Base-by-base conservation (phyloP, 2,797 vertebrate species). In the Lateolabrax maculatus region DNA sequence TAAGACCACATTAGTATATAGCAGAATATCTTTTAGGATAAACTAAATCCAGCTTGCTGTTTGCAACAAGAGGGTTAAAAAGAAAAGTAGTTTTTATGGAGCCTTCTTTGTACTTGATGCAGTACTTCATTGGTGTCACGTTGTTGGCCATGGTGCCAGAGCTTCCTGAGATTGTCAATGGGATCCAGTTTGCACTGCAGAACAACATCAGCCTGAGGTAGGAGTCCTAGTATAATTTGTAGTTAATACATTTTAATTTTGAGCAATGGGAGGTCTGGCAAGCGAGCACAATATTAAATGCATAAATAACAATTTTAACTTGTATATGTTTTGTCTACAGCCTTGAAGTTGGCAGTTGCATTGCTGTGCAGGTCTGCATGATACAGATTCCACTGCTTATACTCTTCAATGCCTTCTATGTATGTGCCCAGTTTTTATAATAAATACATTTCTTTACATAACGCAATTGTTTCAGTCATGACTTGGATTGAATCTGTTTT, bases 281-380 rank as follows among this genome's bases (percentile, higher is more conserved):
- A 16, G 25, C 5, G 2, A 60, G 23, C 3, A 65, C 2, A 41
- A 43, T 34, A 31, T 21, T 51, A 2, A 1, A 46, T 43, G n/a
- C 29, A n/a, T 18, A 51, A 12, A 16, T 44, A 36, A 27, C 29
- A 18, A 36, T 66, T 64, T 77, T 44, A 43, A 62, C 9, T 53
- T 56, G 3, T 31, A 6, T 44, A 0, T n/a, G 36, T 23, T 3
- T 55, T 34, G 21, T 31, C 67, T 80, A 1, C 87, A 98, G 97
- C 87, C 95, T 98, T 25, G 97, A 98, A 87, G 97, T 98, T 0
- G 97, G 97, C 60, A 98, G 95, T 55, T 97, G 97, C 80, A 96
- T 98, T 0, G 97, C 97, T 0, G 97, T 98, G 46, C 97, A 98
- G 85, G 97, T 98, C 69, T 98, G 97, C 93, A 98, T 97, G 97